Evolutionary conservation across 2,888 invertebrate genomes (phyloP), one percentile per base, ranked within the genome.

Genomic region (Euclidia mi): DNA sequence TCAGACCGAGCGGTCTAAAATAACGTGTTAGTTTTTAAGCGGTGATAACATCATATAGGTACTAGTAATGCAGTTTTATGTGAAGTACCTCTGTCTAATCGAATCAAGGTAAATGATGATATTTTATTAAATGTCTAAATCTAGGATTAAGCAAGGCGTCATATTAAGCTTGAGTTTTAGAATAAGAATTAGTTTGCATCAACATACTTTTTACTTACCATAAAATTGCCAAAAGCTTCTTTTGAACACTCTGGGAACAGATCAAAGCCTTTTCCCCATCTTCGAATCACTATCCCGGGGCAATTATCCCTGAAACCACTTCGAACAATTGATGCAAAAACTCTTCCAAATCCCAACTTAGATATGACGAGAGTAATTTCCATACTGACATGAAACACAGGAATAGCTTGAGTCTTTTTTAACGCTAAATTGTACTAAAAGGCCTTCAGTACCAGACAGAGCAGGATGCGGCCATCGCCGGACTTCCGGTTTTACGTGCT

Each of bases 391-490:
- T 83, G 87, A 89, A 88, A 89, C 84, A 87, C 81, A 83, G 76
- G 78, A 84, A 86, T 74, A 77, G 83, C 82, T 80, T 74, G 84
- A 83, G 83, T 84, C 85, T 85, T 88, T 90, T 81, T 92, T 91
- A 86, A 90, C 90, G 90, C 80, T 88, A 87, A 92, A 91, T 91
- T 92, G 89, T 92, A 90, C 92, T 91, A 92, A 92, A 91, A 91
- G 90, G 91, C 90, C 90, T 91, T 91, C 87, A 87, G 82, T 70
- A 80, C 76, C 88, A 89, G 87, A 85, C 84, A 83, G 85, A 76
- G 72, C 78, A 86, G 91, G 91, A 91, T 88, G 89, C 82, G 87
- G 87, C 87, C 80, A 82, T 75, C 82, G 80, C 84, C 87, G 87
- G 87, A 88, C 79, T 75, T 90, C 90, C 90, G 85, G 82, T 79